phyloP scores from a whole-genome alignment of 2,888 invertebrate species.

The Laothoe populi region DNA sequence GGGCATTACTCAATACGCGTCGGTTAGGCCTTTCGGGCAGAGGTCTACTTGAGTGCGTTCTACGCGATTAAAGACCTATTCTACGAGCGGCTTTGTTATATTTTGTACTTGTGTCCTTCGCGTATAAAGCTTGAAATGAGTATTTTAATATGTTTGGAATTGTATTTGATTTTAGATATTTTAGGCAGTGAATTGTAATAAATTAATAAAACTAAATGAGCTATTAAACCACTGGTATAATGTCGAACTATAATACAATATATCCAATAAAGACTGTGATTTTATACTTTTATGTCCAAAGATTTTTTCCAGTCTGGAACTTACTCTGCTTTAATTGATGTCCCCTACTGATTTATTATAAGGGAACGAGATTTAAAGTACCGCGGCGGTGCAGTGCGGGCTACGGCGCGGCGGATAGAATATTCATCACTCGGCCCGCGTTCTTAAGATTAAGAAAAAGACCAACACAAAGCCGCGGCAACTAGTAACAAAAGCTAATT shows the following conservation, averaged over 20 bases:
- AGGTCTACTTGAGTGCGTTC: slow-evolving; percentile 42
- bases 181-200: no score
- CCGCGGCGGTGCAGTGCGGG: slow-evolving; percentile 10
- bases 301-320: no score
- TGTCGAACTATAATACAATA: not conserved
- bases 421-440: slow-evolving; percentile 12
- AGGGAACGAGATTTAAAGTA: not conserved
- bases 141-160: not conserved
- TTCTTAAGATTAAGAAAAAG: slow-evolving; percentile 31
- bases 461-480: slow-evolving; percentile 30
- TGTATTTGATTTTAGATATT: not conserved
- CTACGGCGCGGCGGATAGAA: not conserved
- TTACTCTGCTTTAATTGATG: not conserved
- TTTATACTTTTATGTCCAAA: not conserved
- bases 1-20: slow-evolving; percentile 66
- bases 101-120: slow-evolving; percentile 27
- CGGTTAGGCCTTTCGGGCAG: slow-evolving; percentile 50
- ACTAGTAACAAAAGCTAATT: slow-evolving; percentile 61
- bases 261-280: not conserved
- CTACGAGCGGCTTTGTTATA: slow-evolving; percentile 39
- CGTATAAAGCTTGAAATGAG: not conserved
- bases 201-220: no score
- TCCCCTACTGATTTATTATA: slow-evolving; percentile 5
- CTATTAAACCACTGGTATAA: no score
- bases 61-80: slow-evolving; percentile 56